Conservation (phyloP, 2,888 invertebrate species). For the Kuschelorhynchus macadamiae region DNA sequence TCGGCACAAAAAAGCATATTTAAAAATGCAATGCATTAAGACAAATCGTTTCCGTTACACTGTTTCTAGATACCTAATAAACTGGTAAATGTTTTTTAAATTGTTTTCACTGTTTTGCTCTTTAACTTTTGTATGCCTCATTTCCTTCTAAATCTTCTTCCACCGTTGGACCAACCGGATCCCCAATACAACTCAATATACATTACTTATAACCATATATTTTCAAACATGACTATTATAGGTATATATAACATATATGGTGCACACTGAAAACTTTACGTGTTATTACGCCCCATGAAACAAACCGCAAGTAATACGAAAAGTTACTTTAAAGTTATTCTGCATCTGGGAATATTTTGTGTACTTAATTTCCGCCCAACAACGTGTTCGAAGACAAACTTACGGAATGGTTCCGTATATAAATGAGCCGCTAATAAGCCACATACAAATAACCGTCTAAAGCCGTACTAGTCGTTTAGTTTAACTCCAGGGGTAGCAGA, state of each 20-base stretch:
- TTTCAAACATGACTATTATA: neutral
- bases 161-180: too few species aligned
- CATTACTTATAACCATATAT: too few species aligned
- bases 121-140: too few species aligned
- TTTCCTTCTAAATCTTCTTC: too few species aligned
- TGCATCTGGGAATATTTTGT: slow-evolving; percentile 58
- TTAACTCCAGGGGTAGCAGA: slow-evolving; percentile 18
- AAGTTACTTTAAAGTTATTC: slow-evolving; percentile 56
- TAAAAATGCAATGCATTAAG: too few species aligned
- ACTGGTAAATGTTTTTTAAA: too few species aligned
- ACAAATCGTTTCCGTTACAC: too few species aligned
- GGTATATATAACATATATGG: neutral
- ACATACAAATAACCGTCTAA: slow-evolving; percentile 44
- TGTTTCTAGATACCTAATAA: too few species aligned
- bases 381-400: slow-evolving; percentile 58
- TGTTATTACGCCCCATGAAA: slow-evolving; percentile 45
- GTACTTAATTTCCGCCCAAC: slow-evolving; percentile 61
- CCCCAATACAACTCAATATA: too few species aligned
- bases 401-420: slow-evolving; percentile 60
- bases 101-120: too few species aligned
- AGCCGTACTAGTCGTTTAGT: slow-evolving; percentile 22
- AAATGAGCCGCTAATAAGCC: slow-evolving; percentile 59
- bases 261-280: slow-evolving; percentile 29
- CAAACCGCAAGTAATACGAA: slow-evolving; percentile 45
- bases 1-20: too few species aligned